These are phyloP conservation scores for Sander vitreus DNA, from an alignment of 2,113 vertebrate species.

Conservation along the genomic window DNA sequence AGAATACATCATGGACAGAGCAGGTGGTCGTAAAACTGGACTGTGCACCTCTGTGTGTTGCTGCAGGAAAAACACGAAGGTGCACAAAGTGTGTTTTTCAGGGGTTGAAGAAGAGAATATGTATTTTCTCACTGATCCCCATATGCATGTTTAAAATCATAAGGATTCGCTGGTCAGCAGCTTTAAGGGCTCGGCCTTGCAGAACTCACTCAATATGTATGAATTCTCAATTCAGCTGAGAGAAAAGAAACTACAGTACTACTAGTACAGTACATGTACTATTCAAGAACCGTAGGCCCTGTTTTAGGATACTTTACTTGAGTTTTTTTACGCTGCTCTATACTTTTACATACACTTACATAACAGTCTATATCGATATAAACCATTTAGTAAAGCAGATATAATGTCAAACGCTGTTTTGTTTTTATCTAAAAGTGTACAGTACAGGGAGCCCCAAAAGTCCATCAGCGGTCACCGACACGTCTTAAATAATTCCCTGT, in stretches of 20 bases:
- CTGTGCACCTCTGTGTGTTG: background rate
- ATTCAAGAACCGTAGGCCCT: too few species aligned
- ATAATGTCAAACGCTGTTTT: background rate
- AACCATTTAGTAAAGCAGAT: background rate
- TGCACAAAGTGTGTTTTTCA: background rate
- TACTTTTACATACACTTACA: too few species aligned
- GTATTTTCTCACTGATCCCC: constrained; percentile 28
- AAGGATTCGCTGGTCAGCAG: constrained; percentile 13
- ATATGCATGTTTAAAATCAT: constrained; percentile 50
- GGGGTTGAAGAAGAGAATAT: constrained; percentile 10
- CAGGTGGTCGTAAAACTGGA: constrained; percentile 1
- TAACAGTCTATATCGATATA: too few species aligned
- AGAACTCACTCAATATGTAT: constrained; percentile 5
- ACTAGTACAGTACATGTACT: too few species aligned
- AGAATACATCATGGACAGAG: constrained; percentile 16
- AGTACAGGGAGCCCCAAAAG: background rate
- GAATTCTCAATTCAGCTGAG: constrained; percentile 6
- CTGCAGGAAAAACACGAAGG: background rate
- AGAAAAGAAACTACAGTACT: background rate
- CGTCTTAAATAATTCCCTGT: background rate
- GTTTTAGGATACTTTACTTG: too few species aligned
- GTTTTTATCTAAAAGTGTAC: background rate
- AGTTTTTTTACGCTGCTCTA: too few species aligned
- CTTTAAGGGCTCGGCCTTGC: background rate
- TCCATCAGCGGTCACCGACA: background rate